Evolutionary conservation across 2,888 invertebrate genomes (phyloP), one percentile per base, ranked within the genome.

Genomic region (Epirrhoe tristata): DNA sequence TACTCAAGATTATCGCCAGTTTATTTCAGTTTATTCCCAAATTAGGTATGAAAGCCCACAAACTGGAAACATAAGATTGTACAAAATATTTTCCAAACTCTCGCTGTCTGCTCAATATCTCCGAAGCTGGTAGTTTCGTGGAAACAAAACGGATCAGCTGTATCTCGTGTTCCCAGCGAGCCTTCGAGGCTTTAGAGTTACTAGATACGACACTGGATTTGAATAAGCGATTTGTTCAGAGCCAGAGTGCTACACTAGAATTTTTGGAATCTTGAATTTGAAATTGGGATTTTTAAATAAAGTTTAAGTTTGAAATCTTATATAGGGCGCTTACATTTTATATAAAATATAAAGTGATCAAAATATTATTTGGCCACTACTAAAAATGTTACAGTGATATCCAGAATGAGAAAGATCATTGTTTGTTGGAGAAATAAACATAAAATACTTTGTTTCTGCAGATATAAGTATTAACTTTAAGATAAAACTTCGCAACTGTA

Each of bases 71-170:
- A 65, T 68, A 55, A 68, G 68, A 66, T 59, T 67, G 62, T 71
- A 61, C 56, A 70, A 67, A 64, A 75, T 72, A 73, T 72, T 73
- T 67, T 70, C 66, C 63, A 58, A 69, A 58, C 73, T 76, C 77
- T 75, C 77, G 48, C 50, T 59, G 76, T 81, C 75, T 64, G 63
- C 57, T 73, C 74, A 61, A 74, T 73, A 72, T 71, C 71, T 67
- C 52, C 55, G 74, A 73, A 70, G 70, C 72, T 74, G 71, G 71
- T 74, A 77, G 79, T 77, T 77, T 80, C 76, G 75, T 69, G 78
- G 80, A 83, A 85, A 89, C 87, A 86, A 88, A 90, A 88, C 81
- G 87, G 88, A 89, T 90, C 88, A 87, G 83, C 78, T 80, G 83
- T 84, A 85, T 86, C 84, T 80, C 74, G 74, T 67, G 77, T 78